Conservation (phyloP, 2,113 vertebrate genomes). For the Nannospalax galili region DNA sequence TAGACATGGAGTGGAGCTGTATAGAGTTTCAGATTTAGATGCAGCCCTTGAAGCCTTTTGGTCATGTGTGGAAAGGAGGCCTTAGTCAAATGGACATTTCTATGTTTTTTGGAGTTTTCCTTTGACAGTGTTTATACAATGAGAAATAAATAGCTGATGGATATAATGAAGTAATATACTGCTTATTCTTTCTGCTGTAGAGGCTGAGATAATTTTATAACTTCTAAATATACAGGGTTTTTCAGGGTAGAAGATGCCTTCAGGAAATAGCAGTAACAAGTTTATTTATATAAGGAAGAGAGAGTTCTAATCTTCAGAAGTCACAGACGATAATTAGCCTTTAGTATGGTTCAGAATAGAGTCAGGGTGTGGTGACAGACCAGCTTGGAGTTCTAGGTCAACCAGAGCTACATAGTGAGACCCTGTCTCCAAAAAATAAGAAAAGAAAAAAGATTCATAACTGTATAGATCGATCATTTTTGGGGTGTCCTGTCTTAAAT, state of each 20-base stretch:
- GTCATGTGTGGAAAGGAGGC: background rate
- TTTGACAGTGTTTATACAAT: background rate
- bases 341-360: background rate
- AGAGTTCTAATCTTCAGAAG: background rate
- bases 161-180: background rate
- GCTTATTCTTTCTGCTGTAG: background rate
- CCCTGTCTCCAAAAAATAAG: too few relatives aligned
- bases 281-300: background rate
- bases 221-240: constrained; percentile 34
- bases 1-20: background rate
- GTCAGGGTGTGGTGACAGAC: too few relatives aligned
- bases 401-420: too few relatives aligned
- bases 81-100: background rate
- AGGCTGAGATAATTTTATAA: constrained; percentile 5
- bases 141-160: constrained; percentile 13
- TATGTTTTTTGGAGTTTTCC: background rate
- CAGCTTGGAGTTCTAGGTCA: too few relatives aligned
- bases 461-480: background rate
- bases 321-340: background rate
- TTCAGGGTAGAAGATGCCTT: background rate
- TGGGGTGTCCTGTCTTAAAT: background rate
- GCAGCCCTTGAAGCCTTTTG: background rate
- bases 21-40: background rate
- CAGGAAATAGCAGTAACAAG: background rate
- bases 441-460: too few relatives aligned